Base-by-base conservation (phyloP, 1,140 invertebrate genomes). In the Aphis gossypii region DNA sequence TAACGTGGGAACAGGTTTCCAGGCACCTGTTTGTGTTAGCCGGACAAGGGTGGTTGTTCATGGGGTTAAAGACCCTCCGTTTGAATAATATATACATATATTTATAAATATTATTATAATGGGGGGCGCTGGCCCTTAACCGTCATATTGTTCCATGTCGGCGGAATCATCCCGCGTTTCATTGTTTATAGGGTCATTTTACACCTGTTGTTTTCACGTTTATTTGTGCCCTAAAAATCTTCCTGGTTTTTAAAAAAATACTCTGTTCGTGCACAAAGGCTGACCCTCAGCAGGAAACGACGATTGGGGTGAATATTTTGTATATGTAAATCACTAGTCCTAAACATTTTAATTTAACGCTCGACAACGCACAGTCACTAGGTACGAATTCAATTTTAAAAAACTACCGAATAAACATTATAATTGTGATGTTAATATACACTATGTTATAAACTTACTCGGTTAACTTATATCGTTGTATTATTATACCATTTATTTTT, bases 311-410 rank as follows among this genome's bases (percentile, higher is more conserved):
- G 92, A 93, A 93, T 93, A 93, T 93, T 86, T 93, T 93, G 92
- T 56, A 25, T 93, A 83, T 93, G 92, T 93, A 93, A 93, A 93
- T 93, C 92, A 56, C 92, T 86, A 51, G 82, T 86, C 21, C 92
- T 93, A 93, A 93, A 93, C 90, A 93, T 93, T 93, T 84, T 93
- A 93, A 93, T 93, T 93, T 93, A 54, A 93, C 92, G 92, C 92
- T 93, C n/a, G 92, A 44, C 46, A 86, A 93, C 92, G 23, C 82
- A 54, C 89, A 30, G 18, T 90, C 35, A 25, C 86, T 60, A 41
- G 38, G 38, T 41, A 60, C 44, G 88, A 41, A 44, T 90, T 90
- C 6, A 90, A n/a, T 68, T 90, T 68, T 25, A 68, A 41, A 30
- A 90, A 90, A 90, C 46, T 90, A 89, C 25, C 11, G 35, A 38